phyloP scores from a whole-genome alignment of 2,888 invertebrate genomes.

The Fragum fragum region DNA sequence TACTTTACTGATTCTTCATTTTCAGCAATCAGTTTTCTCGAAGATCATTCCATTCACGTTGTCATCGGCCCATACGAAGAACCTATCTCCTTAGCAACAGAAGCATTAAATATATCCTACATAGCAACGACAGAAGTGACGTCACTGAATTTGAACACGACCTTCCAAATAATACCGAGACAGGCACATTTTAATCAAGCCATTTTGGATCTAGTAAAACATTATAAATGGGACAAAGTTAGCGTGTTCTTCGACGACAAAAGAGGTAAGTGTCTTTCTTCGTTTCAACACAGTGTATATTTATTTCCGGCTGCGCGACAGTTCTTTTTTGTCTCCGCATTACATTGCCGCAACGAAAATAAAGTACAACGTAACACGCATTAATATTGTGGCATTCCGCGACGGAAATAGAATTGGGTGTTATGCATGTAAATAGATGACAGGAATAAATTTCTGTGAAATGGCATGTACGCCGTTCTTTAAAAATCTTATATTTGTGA shows the following conservation, averaged over 20 bases:
- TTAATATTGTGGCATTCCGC: too few species aligned
- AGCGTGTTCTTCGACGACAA: constrained; percentile 81
- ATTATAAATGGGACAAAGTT: constrained; percentile 77
- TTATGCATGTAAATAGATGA: too few species aligned
- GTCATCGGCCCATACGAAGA: constrained; percentile 78
- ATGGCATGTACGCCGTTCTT: too few species aligned
- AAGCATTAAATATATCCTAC: constrained; percentile 76
- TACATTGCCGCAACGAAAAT: too few species aligned
- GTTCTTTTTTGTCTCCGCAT: too few species aligned
- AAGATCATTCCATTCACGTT: constrained; percentile 68
- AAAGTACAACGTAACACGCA: too few species aligned
- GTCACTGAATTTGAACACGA: constrained; percentile 63
- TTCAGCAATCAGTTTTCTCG: constrained; percentile 61
- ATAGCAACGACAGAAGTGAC: constrained; percentile 72
- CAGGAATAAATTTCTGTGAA: too few species aligned
- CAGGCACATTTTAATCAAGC: constrained; percentile 74
- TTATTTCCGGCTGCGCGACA: too few species aligned
- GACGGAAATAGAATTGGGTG: too few species aligned
- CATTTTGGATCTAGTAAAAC: constrained; percentile 74
- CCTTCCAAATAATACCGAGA: constrained; percentile 75
- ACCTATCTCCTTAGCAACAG: constrained; percentile 76
- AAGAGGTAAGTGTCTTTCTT: constrained; percentile 64
- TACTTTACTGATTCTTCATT: too few species aligned
- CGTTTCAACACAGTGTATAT: too few species aligned
- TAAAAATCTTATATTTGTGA: too few species aligned